These are phyloP conservation scores for Pseudomyrmex flavicornis DNA, from an alignment of 1,140 invertebrate genomes.

Conservation along the genomic window DNA sequence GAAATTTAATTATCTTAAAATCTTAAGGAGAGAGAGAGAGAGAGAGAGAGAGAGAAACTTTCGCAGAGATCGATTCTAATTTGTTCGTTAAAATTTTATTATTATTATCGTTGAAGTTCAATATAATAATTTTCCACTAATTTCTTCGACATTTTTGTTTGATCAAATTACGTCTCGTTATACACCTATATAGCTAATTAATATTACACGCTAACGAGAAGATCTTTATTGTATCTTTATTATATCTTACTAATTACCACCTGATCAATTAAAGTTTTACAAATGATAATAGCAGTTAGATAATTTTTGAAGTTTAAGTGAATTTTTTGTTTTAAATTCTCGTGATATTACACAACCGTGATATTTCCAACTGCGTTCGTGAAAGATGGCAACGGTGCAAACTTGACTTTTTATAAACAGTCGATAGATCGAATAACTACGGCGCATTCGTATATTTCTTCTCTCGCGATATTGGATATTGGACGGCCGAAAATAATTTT, in stretches of 20 bases:
- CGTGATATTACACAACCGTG: conserved; percentile 9
- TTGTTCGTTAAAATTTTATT: conserved; percentile 11
- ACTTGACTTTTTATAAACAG: conserved; percentile 42
- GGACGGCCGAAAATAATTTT: conserved; percentile 57
- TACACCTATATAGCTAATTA: not conserved
- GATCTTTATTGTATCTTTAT: not conserved
- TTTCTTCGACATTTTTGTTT: too few species aligned
- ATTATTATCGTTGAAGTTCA: not conserved
- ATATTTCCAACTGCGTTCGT: not conserved
- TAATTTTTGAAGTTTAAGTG: too few species aligned
- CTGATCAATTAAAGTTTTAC: not conserved
- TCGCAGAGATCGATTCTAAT: conserved; percentile 13
- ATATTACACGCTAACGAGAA: too few species aligned
- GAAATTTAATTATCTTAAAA: conserved; percentile 42
- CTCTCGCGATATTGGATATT: conserved; percentile 48
- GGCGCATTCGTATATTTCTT: conserved; percentile 40
- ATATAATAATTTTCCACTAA: not conserved
- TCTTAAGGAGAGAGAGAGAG: not conserved
- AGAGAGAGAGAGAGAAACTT: not conserved
- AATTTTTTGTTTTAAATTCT: not conserved
- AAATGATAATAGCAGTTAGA: not conserved
- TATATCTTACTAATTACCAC: not conserved
- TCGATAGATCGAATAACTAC: conserved; percentile 22
- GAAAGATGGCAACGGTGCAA: not conserved
- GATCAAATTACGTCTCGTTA: not conserved